Percentiles rank a stretch among this genome's conserved stretches.
phyloP scores from a whole-genome alignment of 1,140 invertebrate genomes.

The Solenopsis invicta region DNA sequence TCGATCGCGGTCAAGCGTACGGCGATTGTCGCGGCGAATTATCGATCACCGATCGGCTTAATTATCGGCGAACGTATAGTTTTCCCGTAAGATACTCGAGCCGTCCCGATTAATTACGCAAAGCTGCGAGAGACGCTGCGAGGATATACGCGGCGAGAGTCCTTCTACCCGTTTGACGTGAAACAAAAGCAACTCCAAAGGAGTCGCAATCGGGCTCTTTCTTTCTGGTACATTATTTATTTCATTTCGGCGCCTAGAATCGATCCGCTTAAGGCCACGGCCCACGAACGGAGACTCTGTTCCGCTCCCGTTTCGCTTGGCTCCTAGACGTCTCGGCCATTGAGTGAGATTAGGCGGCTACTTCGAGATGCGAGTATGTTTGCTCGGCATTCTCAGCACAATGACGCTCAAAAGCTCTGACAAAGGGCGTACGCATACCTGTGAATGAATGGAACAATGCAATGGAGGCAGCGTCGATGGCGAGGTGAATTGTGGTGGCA shows the following conservation, averaged over 20 bases:
- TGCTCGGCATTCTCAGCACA: constrained; percentile 68
- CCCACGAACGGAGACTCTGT: not conserved
- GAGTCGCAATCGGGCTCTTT: not conserved
- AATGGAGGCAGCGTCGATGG: constrained; percentile 57
- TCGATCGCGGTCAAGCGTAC: not conserved
- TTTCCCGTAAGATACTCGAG: not conserved
- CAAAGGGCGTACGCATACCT: constrained; percentile 71
- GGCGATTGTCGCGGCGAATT: not conserved
- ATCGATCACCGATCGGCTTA: not conserved
- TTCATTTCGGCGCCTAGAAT: constrained; percentile 12
- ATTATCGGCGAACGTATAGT: constrained; percentile 26
- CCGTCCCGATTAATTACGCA: constrained; percentile 18
- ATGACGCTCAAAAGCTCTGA: constrained; percentile 71
- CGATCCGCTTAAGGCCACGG: not conserved
- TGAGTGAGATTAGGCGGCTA: constrained; percentile 68
- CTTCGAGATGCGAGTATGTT: constrained; percentile 65
- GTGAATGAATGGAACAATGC: constrained; percentile 73
- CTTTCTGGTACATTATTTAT: constrained; percentile 23
- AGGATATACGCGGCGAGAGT: not conserved
- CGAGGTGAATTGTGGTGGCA: constrained; percentile 67
- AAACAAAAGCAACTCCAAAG: not conserved
- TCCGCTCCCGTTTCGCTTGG: not conserved
- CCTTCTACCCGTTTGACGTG: not conserved
- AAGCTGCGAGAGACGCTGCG: not conserved
- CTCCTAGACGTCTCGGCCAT: constrained; percentile 54